A percentile compares a stretch with the other conserved stretches of the same genome.
Conservation (phyloP, 2,113 vertebrate species). For the Pseudorhombus dupliciocellatus region DNA sequence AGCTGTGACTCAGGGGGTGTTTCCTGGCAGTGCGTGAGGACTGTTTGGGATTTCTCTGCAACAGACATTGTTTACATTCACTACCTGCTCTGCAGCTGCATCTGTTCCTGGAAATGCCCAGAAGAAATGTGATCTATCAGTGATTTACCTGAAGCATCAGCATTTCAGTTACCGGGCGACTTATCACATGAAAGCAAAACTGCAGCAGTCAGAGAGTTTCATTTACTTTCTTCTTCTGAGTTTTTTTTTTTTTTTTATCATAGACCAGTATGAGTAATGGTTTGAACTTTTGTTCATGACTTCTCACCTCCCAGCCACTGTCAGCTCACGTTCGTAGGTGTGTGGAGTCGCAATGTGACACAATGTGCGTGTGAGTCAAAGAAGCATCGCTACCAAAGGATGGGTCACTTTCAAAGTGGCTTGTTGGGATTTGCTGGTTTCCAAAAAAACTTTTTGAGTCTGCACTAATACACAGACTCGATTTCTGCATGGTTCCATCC, state of each 20-base stretch:
- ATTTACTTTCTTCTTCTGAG: neutral
- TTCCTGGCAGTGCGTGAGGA: constrained; percentile 53
- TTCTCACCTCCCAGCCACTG: neutral
- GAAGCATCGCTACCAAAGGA: neutral
- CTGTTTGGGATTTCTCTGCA: constrained; percentile 60
- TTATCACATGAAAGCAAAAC: constrained; percentile 14
- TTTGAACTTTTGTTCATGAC: neutral
- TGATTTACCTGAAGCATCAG: constrained; percentile 21
- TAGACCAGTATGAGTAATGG: neutral
- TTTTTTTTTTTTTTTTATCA: too few relatives aligned
- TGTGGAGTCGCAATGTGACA: neutral
- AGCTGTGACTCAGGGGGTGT: constrained; percentile 66
- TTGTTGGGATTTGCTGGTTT: constrained; percentile 5
- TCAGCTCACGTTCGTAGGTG: constrained; percentile 5
- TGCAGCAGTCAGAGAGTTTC: neutral
- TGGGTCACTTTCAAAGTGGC: neutral
- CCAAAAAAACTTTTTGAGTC: too few relatives aligned
- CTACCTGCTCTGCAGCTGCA: neutral
- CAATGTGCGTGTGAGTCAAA: constrained; percentile 16
- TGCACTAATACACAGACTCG: constrained; percentile 27
- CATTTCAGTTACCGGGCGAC: constrained; percentile 16
- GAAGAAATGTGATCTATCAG: constrained; percentile 27
- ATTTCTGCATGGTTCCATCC: neutral
- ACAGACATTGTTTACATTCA: constrained; percentile 55
- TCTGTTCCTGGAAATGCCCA: constrained; percentile 20